These are phyloP conservation scores for Troides oblongomaculatus DNA, from an alignment of 2,888 invertebrate genomes.

Conservation along the genomic window DNA sequence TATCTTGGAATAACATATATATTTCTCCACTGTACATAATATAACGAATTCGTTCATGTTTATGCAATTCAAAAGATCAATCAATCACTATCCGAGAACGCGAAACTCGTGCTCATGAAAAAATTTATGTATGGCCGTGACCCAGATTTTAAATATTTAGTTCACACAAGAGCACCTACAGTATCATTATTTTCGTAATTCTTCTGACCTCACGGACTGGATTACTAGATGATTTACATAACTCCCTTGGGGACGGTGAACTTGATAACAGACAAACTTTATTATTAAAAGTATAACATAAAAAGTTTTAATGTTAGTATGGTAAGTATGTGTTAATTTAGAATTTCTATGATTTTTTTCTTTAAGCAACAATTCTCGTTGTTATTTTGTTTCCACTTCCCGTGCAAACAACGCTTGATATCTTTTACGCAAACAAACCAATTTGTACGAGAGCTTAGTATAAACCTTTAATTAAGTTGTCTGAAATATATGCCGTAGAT, in stretches of 20 bases:
- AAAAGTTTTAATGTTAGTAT: too few relatives aligned
- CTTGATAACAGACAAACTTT: not conserved
- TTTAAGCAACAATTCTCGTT: not conserved
- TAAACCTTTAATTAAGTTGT: slow-evolving; percentile 18
- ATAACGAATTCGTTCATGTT: not conserved
- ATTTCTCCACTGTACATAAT: not conserved
- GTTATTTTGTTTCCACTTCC: slow-evolving; percentile 6
- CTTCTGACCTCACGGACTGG: slow-evolving; percentile 16
- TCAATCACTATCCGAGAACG: not conserved
- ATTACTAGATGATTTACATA: slow-evolving; percentile 14
- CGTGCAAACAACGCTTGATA: slow-evolving; percentile 10
- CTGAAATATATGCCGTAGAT: slow-evolving; percentile 7
- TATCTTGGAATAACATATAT: not conserved
- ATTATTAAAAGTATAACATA: not conserved
- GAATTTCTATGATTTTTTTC: too few relatives aligned
- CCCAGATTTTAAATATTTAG: slow-evolving; percentile 16
- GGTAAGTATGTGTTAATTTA: too few relatives aligned
- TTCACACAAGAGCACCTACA: not conserved
- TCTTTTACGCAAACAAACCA: slow-evolving; percentile 17
- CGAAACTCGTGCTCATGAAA: slow-evolving; percentile 3
- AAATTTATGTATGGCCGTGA: slow-evolving; percentile 16
- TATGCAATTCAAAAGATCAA: not conserved
- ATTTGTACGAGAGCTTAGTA: slow-evolving; percentile 13
- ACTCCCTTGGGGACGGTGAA: not conserved
- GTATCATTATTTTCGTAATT: slow-evolving; percentile 22